A percentile compares a stretch with the other conserved stretches of the same genome.
phyloP scores from a whole-genome alignment of 2,113 vertebrate species.

The Syrmaticus mikado region DNA sequence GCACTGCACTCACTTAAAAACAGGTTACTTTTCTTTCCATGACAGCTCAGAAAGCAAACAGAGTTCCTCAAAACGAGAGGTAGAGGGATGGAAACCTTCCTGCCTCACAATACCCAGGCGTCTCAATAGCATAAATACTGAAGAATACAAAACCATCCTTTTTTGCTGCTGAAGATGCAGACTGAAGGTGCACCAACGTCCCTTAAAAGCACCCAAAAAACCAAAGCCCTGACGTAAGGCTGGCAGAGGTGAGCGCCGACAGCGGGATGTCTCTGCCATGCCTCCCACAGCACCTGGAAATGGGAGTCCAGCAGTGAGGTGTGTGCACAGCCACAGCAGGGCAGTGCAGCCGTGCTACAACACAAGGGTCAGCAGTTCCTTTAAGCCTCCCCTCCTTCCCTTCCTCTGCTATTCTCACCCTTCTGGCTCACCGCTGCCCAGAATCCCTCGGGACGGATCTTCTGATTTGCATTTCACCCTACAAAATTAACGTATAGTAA shows the following conservation, averaged over 20 bases:
- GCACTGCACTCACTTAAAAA: neutral
- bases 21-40: neutral
- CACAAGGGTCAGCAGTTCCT: neutral
- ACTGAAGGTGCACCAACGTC: neutral
- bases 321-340: neutral
- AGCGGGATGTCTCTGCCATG: neutral
- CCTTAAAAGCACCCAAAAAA: neutral
- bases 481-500: neutral
- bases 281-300: neutral
- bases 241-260: neutral
- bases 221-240: neutral
- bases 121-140: neutral
- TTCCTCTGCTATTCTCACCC: accelerated
- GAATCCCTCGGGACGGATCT: too few species aligned
- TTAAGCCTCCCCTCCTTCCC: neutral
- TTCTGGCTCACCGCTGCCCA: neutral
- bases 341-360: neutral
- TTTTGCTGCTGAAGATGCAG: neutral
- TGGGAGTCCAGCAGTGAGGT: accelerated
- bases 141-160: neutral
- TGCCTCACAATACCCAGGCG: too few species aligned
- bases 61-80: neutral
- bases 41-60: neutral
- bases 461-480: neutral
- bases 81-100: neutral